phyloP scores from a whole-genome alignment of 2,797 vertebrate genomes.

The Synanceia verrucosa region DNA sequence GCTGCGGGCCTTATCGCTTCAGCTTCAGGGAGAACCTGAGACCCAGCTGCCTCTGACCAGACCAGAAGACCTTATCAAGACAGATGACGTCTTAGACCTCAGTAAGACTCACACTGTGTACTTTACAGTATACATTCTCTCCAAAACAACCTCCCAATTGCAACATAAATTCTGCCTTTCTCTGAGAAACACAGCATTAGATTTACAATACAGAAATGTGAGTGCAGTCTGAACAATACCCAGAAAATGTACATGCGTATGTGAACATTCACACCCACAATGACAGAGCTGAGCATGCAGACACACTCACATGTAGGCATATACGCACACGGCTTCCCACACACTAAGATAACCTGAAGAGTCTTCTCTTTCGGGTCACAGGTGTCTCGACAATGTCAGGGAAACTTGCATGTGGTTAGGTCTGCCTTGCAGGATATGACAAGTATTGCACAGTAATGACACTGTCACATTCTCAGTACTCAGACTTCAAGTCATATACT shows the following conservation, averaged over 20 bases:
- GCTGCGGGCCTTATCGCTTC: slow-evolving; percentile 91
- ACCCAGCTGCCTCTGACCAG: slow-evolving; percentile 95
- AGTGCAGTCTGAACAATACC: not conserved
- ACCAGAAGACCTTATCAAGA: slow-evolving; percentile 95
- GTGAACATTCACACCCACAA: slow-evolving; percentile 17
- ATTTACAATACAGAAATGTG: not conserved
- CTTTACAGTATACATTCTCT: not conserved
- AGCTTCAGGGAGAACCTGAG: slow-evolving; percentile 90
- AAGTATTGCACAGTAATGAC: slow-evolving; percentile 16
- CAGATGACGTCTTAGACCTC: slow-evolving; percentile 95
- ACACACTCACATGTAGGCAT: not conserved
- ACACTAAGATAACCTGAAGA: slow-evolving; percentile 14
- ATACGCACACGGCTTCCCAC: slow-evolving; percentile 4
- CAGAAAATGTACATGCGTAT: not conserved
- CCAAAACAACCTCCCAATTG: not conserved
- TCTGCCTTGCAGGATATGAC: slow-evolving; percentile 18
- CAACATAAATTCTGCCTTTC: not conserved
- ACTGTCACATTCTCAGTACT: not conserved
- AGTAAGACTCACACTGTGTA: slow-evolving; percentile 79
- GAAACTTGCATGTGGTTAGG: slow-evolving; percentile 46
- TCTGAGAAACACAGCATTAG: not conserved
- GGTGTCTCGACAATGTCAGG: slow-evolving; percentile 27
- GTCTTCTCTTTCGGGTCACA: slow-evolving; percentile 10
- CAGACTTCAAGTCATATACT: not conserved
- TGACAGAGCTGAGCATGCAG: not conserved